These are phyloP conservation scores for Platycheirus rosarum DNA, from an alignment of 2,888 invertebrate genomes.

Conservation along the genomic window DNA sequence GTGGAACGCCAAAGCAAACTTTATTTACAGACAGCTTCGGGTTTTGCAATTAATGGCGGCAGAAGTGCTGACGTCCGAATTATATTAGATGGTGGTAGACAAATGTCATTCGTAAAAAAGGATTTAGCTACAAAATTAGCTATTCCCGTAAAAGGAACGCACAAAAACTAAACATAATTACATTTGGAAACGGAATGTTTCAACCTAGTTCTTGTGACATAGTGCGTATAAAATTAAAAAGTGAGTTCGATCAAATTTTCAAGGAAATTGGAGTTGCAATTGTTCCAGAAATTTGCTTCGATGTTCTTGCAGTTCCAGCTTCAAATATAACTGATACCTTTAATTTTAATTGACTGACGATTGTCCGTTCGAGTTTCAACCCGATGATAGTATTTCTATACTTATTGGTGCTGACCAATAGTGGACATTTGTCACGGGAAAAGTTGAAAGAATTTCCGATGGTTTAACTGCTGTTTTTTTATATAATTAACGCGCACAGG, in stretches of 20 bases:
- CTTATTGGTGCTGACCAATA: conserved; percentile 60
- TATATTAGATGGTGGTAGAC: no score
- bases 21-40: conserved; percentile 26
- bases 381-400: conserved; percentile 7
- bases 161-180: no score
- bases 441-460: not conserved
- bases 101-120: not conserved
- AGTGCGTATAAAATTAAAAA: not conserved
- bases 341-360: conserved; percentile 2
- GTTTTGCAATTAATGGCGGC: conserved; percentile 5
- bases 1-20: no score
- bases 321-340: not conserved
- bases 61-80: conserved; percentile 1
- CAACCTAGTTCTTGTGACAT: no score
- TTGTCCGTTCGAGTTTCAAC: conserved; percentile 13
- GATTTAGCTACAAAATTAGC: conserved; percentile 11
- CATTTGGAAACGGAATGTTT: no score
- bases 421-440: conserved; percentile 51
- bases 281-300: conserved; percentile 16
- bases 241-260: not conserved
- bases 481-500: not conserved
- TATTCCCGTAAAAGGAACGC: conserved; percentile 1
- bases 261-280: conserved; percentile 11
- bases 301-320: conserved; percentile 19
- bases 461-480: not conserved